Evolutionary conservation across 2,888 invertebrate species (phyloP).

Genomic region (Pinctada fucata): DNA sequence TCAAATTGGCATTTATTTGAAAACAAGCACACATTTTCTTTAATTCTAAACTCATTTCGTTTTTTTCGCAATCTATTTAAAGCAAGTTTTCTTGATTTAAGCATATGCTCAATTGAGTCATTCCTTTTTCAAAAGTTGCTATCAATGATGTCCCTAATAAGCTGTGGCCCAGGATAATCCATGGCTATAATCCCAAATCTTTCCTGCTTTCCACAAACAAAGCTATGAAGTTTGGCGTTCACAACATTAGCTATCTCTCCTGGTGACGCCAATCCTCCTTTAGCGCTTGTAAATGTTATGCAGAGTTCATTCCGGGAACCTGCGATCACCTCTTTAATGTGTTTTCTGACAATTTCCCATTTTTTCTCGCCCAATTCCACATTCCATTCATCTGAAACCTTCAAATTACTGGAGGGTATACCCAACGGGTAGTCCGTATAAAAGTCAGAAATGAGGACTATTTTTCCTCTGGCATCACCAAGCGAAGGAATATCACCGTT

Average conservation of each 20-base stretch:
- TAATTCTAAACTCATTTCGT: too few relatives aligned
- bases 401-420: background rate
- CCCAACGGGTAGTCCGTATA: background rate
- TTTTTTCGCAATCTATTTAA: too few relatives aligned
- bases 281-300: background rate
- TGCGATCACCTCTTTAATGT: background rate
- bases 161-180: conserved; percentile 17
- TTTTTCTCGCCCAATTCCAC: background rate
- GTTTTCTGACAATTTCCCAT: background rate
- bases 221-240: conserved; percentile 5
- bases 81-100: too few relatives aligned
- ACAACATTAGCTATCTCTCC: conserved; percentile 4
- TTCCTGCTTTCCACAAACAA: conserved; percentile 3
- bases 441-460: background rate
- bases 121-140: background rate
- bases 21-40: too few relatives aligned
- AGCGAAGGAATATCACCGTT: background rate
- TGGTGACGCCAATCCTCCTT: background rate
- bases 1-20: too few relatives aligned
- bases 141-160: conserved; percentile 13
- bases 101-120: too few relatives aligned
- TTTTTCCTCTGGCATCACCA: background rate
- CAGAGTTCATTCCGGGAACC: background rate
- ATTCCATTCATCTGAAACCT: background rate
- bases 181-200: conserved; percentile 17